Evolutionary conservation across 2,888 invertebrate species (phyloP).

Genomic region (Hedya salicella): DNA sequence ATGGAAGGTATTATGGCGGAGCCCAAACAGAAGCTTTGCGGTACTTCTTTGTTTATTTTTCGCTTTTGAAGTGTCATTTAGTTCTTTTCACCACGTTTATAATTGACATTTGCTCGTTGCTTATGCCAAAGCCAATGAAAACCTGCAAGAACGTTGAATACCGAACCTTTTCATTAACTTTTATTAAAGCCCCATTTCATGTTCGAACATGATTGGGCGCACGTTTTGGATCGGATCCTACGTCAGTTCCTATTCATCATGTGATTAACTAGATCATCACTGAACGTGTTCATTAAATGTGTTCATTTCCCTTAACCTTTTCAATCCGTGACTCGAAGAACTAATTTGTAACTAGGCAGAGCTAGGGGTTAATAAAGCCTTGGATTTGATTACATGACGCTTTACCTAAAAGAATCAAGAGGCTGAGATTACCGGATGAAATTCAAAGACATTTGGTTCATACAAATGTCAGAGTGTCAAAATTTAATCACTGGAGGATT

Average conservation of each 20-base stretch:
- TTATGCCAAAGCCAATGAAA: conserved; percentile 20
- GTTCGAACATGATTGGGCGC: conserved; percentile 24
- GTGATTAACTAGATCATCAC: conserved; percentile 18
- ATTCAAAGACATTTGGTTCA: background rate
- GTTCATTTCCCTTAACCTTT: background rate
- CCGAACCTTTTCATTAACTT: conserved; percentile 31
- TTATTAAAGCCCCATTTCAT: conserved; percentile 31
- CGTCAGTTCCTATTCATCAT: conserved; percentile 12
- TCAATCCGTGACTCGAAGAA: conserved; percentile 13
- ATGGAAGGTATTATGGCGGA: no score
- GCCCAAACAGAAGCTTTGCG: no score
- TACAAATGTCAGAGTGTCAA: background rate
- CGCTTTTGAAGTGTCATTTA: background rate
- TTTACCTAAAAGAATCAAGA: background rate
- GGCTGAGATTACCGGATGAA: background rate
- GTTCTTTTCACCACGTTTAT: no score
- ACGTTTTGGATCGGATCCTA: conserved; percentile 5
- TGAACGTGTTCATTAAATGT: conserved; percentile 22
- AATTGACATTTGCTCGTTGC: background rate
- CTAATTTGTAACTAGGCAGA: conserved; percentile 3
- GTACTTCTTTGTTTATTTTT: no score
- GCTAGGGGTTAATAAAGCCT: no score
- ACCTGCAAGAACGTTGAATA: conserved; percentile 27
- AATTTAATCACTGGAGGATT: background rate
- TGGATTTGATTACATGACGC: background rate